Percentiles rank a stretch among this genome's conserved stretches.
Conservation (phyloP, 1,140 invertebrate genomes). For the Melanaphis sacchari region DNA sequence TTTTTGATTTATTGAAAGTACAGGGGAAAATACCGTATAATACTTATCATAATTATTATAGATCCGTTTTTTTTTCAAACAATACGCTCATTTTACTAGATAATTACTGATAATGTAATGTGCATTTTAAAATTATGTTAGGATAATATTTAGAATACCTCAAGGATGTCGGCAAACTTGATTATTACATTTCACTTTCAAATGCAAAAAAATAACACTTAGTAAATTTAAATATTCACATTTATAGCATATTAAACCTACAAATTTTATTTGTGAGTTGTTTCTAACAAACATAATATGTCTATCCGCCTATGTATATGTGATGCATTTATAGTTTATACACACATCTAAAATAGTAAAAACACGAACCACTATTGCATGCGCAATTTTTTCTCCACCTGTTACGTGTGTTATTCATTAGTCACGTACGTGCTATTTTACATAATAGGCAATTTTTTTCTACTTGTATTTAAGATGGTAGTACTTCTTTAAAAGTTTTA, state of each 20-base stretch:
- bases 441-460: conserved; percentile 43
- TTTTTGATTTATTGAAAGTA: background rate
- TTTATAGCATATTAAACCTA: background rate
- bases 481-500: conserved; percentile 32
- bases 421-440: conserved; percentile 55
- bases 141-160: background rate
- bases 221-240: background rate
- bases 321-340: background rate
- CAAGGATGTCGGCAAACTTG: background rate
- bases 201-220: background rate
- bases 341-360: conserved; percentile 32
- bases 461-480: conserved; percentile 5
- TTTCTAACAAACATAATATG: background rate
- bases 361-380: conserved; percentile 12
- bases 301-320: background rate
- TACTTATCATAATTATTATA: background rate
- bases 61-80: background rate
- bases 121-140: background rate
- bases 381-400: conserved; percentile 45
- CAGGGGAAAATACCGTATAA: background rate
- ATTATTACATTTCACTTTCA: background rate
- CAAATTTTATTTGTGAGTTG: background rate
- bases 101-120: background rate
- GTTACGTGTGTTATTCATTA: conserved; percentile 37
- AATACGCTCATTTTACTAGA: background rate